Percentiles rank a stretch among this genome's conserved stretches.
Evolutionary conservation across 2,797 vertebrate genomes (phyloP).

Genomic region (Mergus octosetaceus): DNA sequence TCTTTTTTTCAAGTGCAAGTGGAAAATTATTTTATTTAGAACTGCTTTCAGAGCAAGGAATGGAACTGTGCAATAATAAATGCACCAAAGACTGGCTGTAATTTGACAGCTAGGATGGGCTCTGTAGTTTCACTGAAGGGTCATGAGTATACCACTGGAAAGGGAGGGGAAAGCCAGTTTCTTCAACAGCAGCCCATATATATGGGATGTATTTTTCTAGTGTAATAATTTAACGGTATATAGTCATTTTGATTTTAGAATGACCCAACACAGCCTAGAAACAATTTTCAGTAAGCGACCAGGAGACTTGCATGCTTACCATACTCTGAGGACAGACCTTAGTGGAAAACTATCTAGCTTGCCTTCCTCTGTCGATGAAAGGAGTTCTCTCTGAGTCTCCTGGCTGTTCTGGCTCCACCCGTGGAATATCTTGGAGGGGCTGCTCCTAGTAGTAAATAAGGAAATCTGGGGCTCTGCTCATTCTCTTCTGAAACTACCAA

Average conservation of each 20-base stretch:
- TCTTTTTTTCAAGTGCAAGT: background rate
- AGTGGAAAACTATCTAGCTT: background rate
- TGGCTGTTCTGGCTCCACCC: background rate
- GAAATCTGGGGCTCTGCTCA: background rate
- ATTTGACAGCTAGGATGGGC: background rate
- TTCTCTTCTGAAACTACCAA: constrained; percentile 22
- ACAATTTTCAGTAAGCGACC: background rate
- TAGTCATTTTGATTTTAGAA: background rate
- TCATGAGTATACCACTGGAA: background rate
- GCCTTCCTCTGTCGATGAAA: background rate
- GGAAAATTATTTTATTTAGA: constrained; percentile 10
- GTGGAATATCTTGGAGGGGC: background rate
- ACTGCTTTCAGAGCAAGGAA: background rate
- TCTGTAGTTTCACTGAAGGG: background rate
- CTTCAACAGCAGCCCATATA: background rate
- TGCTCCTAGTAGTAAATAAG: background rate
- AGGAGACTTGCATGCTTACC: background rate
- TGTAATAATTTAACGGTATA: background rate
- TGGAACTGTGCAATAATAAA: background rate
- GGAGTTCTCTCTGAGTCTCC: background rate
- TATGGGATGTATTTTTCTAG: background rate
- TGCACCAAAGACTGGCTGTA: background rate
- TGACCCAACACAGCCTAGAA: background rate
- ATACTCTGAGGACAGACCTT: background rate
- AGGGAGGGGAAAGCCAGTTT: background rate